phyloP scores from a whole-genome alignment of 2,888 invertebrate genomes.

The Agrotis segetum region DNA sequence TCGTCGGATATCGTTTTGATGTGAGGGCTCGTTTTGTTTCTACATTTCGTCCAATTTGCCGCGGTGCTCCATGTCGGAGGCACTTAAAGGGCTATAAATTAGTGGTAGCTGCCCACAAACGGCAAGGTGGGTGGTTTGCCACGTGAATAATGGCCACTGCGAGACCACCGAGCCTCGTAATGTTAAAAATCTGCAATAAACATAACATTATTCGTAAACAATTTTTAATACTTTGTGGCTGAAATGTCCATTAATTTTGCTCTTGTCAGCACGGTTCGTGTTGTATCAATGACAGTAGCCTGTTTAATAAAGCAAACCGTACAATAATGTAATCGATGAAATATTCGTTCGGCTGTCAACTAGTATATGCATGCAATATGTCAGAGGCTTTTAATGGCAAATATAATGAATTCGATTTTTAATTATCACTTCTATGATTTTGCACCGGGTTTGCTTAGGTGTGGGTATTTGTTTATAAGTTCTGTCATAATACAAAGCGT shows the following conservation, averaged over 20 bases:
- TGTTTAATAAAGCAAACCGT: slow-evolving; percentile 39
- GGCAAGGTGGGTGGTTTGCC: slow-evolving; percentile 85
- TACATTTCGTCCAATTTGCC: slow-evolving; percentile 81
- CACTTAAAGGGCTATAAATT: slow-evolving; percentile 89
- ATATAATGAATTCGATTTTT: background rate
- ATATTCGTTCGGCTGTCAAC: slow-evolving; percentile 41
- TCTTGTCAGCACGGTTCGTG: slow-evolving; percentile 47
- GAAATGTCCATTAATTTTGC: slow-evolving; percentile 51
- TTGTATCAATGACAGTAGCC: slow-evolving; percentile 49
- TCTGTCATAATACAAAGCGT: too few relatives aligned
- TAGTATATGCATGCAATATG: slow-evolving; percentile 27
- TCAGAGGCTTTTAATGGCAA: slow-evolving; percentile 4
- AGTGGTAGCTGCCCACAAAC: slow-evolving; percentile 86
- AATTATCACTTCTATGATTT: background rate
- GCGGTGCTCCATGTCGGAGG: slow-evolving; percentile 78
- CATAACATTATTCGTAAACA: slow-evolving; percentile 53
- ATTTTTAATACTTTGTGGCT: slow-evolving; percentile 39
- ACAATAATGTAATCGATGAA: slow-evolving; percentile 43
- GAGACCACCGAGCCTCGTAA: slow-evolving; percentile 78
- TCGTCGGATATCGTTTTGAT: slow-evolving; percentile 53
- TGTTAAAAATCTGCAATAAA: slow-evolving; percentile 75
- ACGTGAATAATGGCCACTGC: slow-evolving; percentile 85
- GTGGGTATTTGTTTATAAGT: too few relatives aligned
- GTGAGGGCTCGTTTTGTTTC: slow-evolving; percentile 68
- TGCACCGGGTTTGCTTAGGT: background rate